These are phyloP conservation scores for Drosophila kikkawai DNA, from an alignment of 1,140 invertebrate genomes.

Conservation along the genomic window DNA sequence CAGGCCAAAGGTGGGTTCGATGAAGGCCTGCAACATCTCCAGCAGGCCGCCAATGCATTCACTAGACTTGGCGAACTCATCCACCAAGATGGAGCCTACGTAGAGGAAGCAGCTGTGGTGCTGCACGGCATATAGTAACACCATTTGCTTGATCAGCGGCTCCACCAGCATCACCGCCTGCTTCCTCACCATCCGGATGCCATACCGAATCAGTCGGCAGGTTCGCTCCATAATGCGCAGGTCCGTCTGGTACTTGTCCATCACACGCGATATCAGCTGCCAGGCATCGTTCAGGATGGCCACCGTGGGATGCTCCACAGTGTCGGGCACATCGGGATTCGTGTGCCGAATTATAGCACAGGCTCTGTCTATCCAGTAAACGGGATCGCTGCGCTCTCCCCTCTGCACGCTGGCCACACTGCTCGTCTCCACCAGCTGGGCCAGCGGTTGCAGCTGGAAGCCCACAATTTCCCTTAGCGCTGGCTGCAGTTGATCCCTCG, in stretches of 20 bases:
- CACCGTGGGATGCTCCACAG: slow-evolving; percentile 92
- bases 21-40: slow-evolving; percentile 94
- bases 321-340: slow-evolving; percentile 87
- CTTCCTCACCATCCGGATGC: slow-evolving; percentile 93
- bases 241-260: slow-evolving; percentile 93
- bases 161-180: slow-evolving; percentile 92
- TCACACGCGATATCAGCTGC: slow-evolving; percentile 92
- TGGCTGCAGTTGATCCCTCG: slow-evolving; percentile 87
- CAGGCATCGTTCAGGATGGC: slow-evolving; percentile 93
- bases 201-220: slow-evolving; percentile 95
- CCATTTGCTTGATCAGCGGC: slow-evolving; percentile 94
- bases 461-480: slow-evolving; percentile 92
- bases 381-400: slow-evolving; percentile 90
- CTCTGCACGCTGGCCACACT: slow-evolving; percentile 72
- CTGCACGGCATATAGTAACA: slow-evolving; percentile 92
- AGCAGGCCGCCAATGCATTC: slow-evolving; percentile 91
- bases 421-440: slow-evolving; percentile 85
- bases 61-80: slow-evolving; percentile 92
- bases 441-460: slow-evolving; percentile 90
- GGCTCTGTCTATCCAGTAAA: slow-evolving; percentile 96
- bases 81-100: slow-evolving; percentile 96
- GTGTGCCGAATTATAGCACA: slow-evolving; percentile 95
- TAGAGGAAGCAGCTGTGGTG: slow-evolving; percentile 98
- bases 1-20: slow-evolving; percentile 93
- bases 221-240: slow-evolving; percentile 95